Evolutionary conservation across 2,113 vertebrate genomes (phyloP).

Genomic region (Sander lucioperca): DNA sequence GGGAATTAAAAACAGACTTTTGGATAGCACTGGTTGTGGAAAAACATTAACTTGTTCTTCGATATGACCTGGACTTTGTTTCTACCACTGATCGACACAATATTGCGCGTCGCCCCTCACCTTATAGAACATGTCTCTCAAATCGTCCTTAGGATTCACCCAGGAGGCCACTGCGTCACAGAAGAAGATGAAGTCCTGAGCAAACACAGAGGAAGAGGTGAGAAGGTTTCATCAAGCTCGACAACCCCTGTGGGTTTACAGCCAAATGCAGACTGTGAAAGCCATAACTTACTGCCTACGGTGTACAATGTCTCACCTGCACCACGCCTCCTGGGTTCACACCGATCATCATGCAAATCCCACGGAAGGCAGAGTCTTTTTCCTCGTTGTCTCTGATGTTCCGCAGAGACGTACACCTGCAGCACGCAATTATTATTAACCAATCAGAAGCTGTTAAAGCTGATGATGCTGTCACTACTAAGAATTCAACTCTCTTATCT

Average conservation of each 20-base stretch:
- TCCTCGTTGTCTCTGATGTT: constrained; percentile 97
- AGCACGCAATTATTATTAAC: not conserved
- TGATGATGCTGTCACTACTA: not conserved
- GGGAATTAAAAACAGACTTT: not conserved
- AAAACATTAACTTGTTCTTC: not conserved
- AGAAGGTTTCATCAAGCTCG: not conserved
- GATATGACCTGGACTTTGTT: not conserved
- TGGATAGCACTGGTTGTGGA: not conserved
- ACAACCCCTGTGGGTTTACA: not conserved
- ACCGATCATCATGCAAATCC: constrained; percentile 97
- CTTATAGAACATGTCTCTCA: constrained; percentile 97
- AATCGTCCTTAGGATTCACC: constrained; percentile 95
- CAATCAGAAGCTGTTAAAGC: not conserved
- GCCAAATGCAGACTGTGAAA: not conserved
- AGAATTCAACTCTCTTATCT: not conserved
- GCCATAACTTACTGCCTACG: not conserved
- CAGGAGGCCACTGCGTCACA: constrained; percentile 95
- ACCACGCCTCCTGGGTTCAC: constrained; percentile 95
- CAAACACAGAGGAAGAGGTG: not conserved
- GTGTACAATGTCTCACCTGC: constrained; percentile 83
- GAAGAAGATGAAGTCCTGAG: constrained; percentile 96
- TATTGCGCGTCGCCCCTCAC: constrained; percentile 66
- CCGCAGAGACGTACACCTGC: constrained; percentile 92
- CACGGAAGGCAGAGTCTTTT: constrained; percentile 95
- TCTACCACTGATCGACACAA: not conserved